Base-by-base conservation (phyloP, 53 echinoderm and acorn worm genomes). In the Paelopatides confundens region DNA sequence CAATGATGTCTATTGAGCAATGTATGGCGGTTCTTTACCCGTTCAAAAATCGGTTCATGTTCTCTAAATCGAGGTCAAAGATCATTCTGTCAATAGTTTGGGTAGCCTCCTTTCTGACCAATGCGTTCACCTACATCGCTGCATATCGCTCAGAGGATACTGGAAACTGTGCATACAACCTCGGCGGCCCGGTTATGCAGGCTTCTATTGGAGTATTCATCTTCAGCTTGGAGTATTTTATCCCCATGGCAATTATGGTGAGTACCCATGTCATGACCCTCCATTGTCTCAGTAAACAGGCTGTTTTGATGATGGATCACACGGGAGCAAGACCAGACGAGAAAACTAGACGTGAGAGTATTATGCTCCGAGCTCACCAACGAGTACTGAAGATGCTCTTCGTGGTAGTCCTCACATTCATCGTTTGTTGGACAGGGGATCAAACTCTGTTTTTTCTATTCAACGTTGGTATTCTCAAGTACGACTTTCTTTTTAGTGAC, bases 211-310 rank as follows among this genome's bases (percentile, higher is more conserved):
- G 94, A 17, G 82, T 85, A 5, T 85, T 88, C 6, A 69, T 94
- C 23, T 94, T 94, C 53, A 18, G 91, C 27, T 77, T 90, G 5
- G 91, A 94, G 52, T 94, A 91, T 48, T 94, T 91, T 65, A 62
- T 91, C 15, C 94, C 91, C 43, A 91, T 94, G 94, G 48, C 88
- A 4, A 88, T 94, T 27, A 94, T 94, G 94, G 86, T 94, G 65
- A 82, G 78, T 18, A 86, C 91, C 8, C 91, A 94, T 63, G 81
- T 91, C 4, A 29, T 48, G 64, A 91, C 91, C 6, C 85, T 94
- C 7, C 62, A 67, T 6, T 85, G 86, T 12, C 69, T 94, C 17
- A 70, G 86, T 28, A 81, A 62, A 36, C 94, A 94, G 35, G 94
- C 91, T n/a, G 34, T 50, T 13, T 62, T 77, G 14, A 81, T 94